phyloP scores from a whole-genome alignment of 2,888 invertebrate species.

The Fabriciana adippe region DNA sequence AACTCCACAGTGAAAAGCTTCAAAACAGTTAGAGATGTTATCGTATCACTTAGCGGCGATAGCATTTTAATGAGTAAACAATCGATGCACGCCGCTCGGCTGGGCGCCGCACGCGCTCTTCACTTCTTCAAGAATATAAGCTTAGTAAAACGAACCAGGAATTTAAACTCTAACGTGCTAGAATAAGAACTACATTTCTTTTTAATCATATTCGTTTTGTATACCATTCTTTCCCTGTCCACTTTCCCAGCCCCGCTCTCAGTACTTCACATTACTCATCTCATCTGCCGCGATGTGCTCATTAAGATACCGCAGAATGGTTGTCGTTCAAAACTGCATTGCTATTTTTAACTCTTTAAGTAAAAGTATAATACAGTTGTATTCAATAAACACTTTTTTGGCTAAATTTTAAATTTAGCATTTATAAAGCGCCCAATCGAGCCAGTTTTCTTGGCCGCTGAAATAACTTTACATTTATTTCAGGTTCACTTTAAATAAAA shows the following conservation, averaged over 20 bases:
- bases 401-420: no score
- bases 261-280: conserved; percentile 40
- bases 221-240: conserved; percentile 25
- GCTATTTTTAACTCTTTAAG: conserved; percentile 22
- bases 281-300: conserved; percentile 38
- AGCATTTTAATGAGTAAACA: conserved; percentile 83
- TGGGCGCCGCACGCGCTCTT: conserved; percentile 69
- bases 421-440: no score
- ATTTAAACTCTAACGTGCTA: conserved; percentile 6
- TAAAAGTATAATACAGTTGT: not conserved
- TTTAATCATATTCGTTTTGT: not conserved
- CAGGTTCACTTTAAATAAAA: no score
- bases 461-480: no score
- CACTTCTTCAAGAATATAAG: conserved; percentile 27
- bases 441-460: no score
- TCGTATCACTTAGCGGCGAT: conserved; percentile 71
- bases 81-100: conserved; percentile 79
- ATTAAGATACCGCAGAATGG: conserved; percentile 37
- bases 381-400: no score
- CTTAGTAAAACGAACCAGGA: not conserved
- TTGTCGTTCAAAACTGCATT: conserved; percentile 36
- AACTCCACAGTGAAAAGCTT: conserved; percentile 38
- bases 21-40: conserved; percentile 78
- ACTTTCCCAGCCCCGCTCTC: conserved; percentile 47
- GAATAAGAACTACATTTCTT: conserved; percentile 14